phyloP scores from a whole-genome alignment of 2,888 invertebrate genomes.

The Cataglyphis livida region DNA sequence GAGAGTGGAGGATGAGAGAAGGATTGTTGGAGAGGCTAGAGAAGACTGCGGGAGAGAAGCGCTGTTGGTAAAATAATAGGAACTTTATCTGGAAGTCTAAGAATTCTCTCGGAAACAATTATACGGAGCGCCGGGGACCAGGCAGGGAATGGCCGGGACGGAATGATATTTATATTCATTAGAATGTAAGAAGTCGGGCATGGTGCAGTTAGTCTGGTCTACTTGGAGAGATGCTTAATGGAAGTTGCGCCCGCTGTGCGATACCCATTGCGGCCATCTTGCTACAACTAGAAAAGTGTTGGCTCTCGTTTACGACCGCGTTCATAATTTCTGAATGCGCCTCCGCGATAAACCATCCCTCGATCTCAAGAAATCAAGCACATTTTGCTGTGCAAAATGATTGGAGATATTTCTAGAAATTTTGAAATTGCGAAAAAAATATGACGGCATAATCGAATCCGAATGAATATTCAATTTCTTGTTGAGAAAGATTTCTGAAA shows the following conservation, averaged over 20 bases:
- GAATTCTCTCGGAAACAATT: constrained; percentile 77
- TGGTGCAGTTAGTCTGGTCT: constrained; percentile 65
- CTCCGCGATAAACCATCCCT: constrained; percentile 23
- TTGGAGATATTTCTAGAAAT: background rate
- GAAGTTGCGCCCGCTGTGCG: constrained; percentile 67
- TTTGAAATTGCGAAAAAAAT: background rate
- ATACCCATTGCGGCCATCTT: constrained; percentile 59
- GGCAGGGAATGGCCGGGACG: background rate
- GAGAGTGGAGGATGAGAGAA: background rate
- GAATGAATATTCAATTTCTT: background rate
- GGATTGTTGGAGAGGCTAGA: constrained; percentile 28
- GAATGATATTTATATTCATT: constrained; percentile 79
- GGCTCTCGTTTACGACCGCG: constrained; percentile 55
- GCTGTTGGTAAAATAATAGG: constrained; percentile 75
- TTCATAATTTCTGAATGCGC: constrained; percentile 46
- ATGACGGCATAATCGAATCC: background rate
- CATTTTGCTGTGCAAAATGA: background rate
- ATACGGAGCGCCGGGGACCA: constrained; percentile 59
- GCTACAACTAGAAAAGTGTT: constrained; percentile 55
- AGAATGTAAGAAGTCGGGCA: constrained; percentile 72
- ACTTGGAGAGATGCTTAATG: constrained; percentile 72
- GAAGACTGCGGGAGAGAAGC: constrained; percentile 7
- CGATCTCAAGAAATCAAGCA: constrained; percentile 21
- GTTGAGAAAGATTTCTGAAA: background rate
- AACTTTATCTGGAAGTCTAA: constrained; percentile 74